Conservation (phyloP, 2,113 vertebrate species). For the Labeo catla region DNA sequence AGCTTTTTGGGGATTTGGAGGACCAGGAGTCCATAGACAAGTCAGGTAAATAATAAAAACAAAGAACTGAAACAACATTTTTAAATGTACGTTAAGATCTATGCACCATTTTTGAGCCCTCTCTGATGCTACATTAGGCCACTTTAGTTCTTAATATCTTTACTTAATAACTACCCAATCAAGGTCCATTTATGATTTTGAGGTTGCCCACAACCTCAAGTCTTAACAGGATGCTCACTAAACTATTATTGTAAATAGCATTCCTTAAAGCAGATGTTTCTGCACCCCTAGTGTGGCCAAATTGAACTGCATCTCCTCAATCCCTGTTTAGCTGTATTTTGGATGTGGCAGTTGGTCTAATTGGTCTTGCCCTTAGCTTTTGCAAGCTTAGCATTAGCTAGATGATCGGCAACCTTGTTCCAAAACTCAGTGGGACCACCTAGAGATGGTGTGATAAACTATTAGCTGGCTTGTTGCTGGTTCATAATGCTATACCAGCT, state of each 20-base stretch:
- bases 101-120: neutral
- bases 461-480: neutral
- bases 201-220: neutral
- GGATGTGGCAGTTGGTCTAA: neutral
- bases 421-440: neutral
- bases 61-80: neutral
- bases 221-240: neutral
- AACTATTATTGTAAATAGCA: neutral
- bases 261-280: neutral
- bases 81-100: neutral
- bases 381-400: neutral
- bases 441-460: neutral
- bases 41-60: slow-evolving; percentile 71
- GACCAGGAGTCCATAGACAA: slow-evolving; percentile 77
- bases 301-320: neutral
- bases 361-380: neutral
- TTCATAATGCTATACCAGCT: neutral
- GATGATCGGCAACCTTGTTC: neutral
- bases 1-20: slow-evolving; percentile 71
- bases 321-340: neutral
- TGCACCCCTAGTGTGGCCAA: neutral
- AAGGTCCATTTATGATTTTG: neutral
- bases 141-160: neutral
- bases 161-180: neutral
- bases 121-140: neutral